These are phyloP conservation scores for Coluber constrictor DNA, from an alignment of 2,797 vertebrate genomes.

Conservation along the genomic window DNA sequence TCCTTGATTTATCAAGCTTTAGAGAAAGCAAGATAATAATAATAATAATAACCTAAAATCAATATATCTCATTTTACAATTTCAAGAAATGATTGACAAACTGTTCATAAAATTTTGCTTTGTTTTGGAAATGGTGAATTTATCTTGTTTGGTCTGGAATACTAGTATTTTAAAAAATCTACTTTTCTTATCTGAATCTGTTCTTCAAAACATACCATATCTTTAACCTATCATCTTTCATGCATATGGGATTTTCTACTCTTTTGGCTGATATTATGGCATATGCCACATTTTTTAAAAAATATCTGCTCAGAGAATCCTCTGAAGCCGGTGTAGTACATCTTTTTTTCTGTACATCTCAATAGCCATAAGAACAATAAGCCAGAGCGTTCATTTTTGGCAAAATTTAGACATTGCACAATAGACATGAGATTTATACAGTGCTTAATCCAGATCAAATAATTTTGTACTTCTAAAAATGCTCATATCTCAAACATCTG, in stretches of 20 bases:
- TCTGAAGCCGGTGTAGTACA: background rate
- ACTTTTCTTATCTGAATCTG: background rate
- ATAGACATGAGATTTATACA: background rate
- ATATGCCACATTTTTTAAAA: background rate
- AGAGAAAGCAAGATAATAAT: background rate
- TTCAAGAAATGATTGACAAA: background rate
- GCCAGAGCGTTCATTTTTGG: background rate
- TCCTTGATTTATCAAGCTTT: background rate
- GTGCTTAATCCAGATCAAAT: background rate
- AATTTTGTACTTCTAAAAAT: background rate
- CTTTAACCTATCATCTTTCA: background rate
- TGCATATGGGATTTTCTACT: background rate
- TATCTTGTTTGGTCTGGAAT: background rate
- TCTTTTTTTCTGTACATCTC: background rate
- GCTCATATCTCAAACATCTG: background rate
- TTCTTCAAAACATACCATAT: background rate
- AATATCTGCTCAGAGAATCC: background rate
- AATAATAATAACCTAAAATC: background rate
- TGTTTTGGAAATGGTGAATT: background rate
- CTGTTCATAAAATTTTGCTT: background rate
- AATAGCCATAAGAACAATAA: background rate
- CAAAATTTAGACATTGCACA: background rate
- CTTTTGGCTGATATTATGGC: background rate
- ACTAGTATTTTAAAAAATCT: background rate
- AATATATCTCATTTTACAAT: background rate